These are phyloP conservation scores for Drosophila conformis DNA, from an alignment of 2,888 invertebrate species.

Conservation along the genomic window DNA sequence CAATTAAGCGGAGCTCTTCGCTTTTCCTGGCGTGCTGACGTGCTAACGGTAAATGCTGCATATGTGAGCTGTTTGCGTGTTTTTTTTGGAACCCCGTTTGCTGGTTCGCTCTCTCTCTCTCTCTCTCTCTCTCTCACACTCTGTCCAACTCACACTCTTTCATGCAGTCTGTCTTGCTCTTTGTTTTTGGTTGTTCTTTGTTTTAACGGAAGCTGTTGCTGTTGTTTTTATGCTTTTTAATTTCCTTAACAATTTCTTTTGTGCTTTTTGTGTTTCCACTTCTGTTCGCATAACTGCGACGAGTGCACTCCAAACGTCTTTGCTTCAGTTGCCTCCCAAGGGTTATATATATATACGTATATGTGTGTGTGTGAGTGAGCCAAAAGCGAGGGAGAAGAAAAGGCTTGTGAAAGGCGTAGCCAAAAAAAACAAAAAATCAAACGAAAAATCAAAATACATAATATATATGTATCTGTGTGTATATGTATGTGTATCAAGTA, in stretches of 20 bases:
- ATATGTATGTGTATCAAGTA: constrained; percentile 12
- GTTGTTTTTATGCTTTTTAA: constrained; percentile 81
- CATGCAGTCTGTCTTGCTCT: not conserved
- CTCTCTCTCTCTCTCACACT: not conserved
- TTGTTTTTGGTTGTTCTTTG: constrained; percentile 39
- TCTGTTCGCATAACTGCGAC: constrained; percentile 59
- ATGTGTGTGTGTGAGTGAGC: not conserved
- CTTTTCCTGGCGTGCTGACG: constrained; percentile 22
- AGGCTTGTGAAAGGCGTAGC: constrained; percentile 33
- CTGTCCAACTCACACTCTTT: not conserved
- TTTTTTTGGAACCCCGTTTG: constrained; percentile 32
- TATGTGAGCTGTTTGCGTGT: constrained; percentile 62
- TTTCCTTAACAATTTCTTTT: constrained; percentile 79
- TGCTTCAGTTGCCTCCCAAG: constrained; percentile 57
- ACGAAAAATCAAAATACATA: constrained; percentile 15
- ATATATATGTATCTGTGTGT: constrained; percentile 6
- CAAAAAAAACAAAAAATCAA: constrained; percentile 33
- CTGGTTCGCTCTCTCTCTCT: not conserved
- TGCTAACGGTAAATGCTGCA: constrained; percentile 77
- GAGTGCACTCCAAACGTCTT: constrained; percentile 76
- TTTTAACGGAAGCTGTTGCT: constrained; percentile 80
- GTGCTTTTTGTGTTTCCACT: constrained; percentile 70
- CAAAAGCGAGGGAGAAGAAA: constrained; percentile 11
- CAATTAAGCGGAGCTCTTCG: constrained; percentile 47
- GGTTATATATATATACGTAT: not conserved